These are phyloP conservation scores for Sarotherodon lohbergeri DNA, from an alignment of 2,113 vertebrate genomes.

Conservation along the genomic window DNA sequence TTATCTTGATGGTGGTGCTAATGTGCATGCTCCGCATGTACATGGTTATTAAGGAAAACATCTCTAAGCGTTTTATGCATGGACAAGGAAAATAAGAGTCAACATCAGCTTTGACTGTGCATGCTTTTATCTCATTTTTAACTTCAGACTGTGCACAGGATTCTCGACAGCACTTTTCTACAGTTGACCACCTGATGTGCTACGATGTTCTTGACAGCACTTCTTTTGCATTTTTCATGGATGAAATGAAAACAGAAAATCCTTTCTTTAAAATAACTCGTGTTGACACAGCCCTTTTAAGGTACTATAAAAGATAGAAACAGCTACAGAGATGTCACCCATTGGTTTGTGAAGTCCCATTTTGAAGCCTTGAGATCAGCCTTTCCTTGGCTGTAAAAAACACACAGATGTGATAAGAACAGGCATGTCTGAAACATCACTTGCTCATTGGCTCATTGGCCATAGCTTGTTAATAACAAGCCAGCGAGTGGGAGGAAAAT, in stretches of 20 bases:
- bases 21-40: background rate
- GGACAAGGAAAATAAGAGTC: background rate
- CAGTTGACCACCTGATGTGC: background rate
- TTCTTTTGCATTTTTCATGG: background rate
- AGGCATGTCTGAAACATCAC: background rate
- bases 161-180: background rate
- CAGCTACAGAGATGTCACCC: background rate
- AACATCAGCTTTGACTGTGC: background rate
- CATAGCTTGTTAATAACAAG: background rate
- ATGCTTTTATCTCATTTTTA: background rate
- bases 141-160: background rate
- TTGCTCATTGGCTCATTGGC: background rate
- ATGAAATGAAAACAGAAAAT: background rate
- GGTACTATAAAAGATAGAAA: background rate
- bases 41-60: background rate
- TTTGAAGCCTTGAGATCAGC: background rate
- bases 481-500: background rate
- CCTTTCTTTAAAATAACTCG: background rate
- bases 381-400: background rate
- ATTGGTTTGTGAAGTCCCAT: background rate
- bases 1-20: background rate
- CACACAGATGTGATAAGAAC: background rate
- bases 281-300: background rate
- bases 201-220: background rate
- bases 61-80: background rate